phyloP scores from a whole-genome alignment of 2,888 invertebrate species.

The Drosophila mayaguana region DNA sequence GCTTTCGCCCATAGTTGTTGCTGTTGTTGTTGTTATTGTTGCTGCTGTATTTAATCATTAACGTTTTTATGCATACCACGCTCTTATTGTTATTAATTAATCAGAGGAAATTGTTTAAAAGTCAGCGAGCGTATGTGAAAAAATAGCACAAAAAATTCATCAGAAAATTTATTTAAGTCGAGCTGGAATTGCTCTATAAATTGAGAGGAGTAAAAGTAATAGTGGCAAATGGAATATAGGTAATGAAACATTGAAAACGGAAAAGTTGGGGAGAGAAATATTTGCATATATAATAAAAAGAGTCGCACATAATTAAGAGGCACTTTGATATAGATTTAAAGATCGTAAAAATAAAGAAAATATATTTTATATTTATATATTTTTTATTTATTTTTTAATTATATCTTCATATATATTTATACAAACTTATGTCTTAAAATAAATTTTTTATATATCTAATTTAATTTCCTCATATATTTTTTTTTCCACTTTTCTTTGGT shows the following conservation, averaged over 20 bases:
- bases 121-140: slow-evolving; percentile 32
- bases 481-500: no score
- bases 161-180: slow-evolving; percentile 1
- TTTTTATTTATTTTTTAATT: no score
- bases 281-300: no score
- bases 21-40: background rate
- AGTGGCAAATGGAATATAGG: background rate
- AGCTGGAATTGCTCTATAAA: slow-evolving; percentile 18
- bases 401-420: no score
- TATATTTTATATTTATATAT: no score
- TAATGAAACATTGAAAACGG: background rate
- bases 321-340: no score
- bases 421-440: no score
- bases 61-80: slow-evolving; percentile 42
- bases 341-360: no score
- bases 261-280: no score
- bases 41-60: slow-evolving; percentile 72
- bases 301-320: no score
- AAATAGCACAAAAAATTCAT: background rate
- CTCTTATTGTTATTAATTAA: slow-evolving; percentile 79
- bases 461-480: no score
- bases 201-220: background rate
- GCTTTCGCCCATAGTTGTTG: slow-evolving; percentile 19
- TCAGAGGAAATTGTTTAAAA: slow-evolving; percentile 69
- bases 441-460: no score